These are phyloP conservation scores for Anguilla obscura DNA, from an alignment of 2,797 vertebrate species.

Conservation along the genomic window DNA sequence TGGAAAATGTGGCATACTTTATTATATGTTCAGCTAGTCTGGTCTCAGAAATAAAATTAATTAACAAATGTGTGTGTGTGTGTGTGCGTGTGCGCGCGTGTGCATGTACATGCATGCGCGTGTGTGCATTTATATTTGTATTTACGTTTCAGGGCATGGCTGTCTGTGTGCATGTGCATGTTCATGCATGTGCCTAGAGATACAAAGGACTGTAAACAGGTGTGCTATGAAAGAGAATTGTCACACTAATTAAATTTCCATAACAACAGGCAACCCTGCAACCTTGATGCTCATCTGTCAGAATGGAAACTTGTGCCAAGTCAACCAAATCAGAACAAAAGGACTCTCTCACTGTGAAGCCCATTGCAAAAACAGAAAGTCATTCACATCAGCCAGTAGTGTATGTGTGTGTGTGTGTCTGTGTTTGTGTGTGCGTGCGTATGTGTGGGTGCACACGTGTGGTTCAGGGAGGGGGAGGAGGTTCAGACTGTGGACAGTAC, in stretches of 20 bases:
- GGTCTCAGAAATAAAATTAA: neutral
- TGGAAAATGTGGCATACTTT: slow-evolving; percentile 16
- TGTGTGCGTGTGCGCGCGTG: neutral
- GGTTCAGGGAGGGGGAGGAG: neutral
- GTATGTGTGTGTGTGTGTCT: neutral
- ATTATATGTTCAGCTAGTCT: neutral
- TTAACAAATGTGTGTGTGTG: neutral
- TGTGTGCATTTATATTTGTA: neutral
- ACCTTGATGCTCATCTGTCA: slow-evolving; percentile 24
- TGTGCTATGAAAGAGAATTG: slow-evolving; percentile 52
- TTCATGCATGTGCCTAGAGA: slow-evolving; percentile 25
- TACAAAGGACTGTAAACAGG: slow-evolving; percentile 58
- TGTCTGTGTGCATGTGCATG: slow-evolving; percentile 8
- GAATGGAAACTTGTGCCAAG: neutral
- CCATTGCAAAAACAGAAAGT: neutral
- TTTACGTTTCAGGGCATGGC: neutral
- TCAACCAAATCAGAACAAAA: slow-evolving; percentile 17
- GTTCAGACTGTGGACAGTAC: too few relatives aligned
- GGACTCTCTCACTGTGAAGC: neutral
- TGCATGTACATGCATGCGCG: neutral
- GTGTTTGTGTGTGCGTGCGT: neutral
- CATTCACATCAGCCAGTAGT: neutral
- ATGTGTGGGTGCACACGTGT: neutral
- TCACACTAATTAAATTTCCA: slow-evolving; percentile 52
- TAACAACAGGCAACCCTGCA: slow-evolving; percentile 43